Base-by-base conservation (phyloP, 2,113 vertebrate species). In the Eubucco bourcierii region DNA sequence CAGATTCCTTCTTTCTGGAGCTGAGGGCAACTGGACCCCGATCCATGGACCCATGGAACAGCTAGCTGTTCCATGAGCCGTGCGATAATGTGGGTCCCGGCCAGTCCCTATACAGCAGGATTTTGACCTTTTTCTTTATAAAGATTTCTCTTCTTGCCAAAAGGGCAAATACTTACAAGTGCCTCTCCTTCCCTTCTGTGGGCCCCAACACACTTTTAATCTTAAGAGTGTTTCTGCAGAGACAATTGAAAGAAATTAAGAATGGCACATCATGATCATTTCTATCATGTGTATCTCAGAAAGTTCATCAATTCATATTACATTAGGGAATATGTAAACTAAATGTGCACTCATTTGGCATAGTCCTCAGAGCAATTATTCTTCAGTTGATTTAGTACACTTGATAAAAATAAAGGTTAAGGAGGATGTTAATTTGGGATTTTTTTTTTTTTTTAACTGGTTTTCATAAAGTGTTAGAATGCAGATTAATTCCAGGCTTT, bases 351-450 rank as follows among this genome's bases (percentile, higher is more conserved):
- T 95, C 86, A 95, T 97, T 97, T 97, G 93, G 92, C 95, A 90
- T 97, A 97, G 89, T 95, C 90, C 97, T 97, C 90, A 97, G 91
- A 97, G 92, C 96, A 97, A 97, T 97, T 97, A 97, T 96, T 97
- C 94, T 95, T 97, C 90, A 95, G 84, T 95, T 97, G 97, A 97
- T 97, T 97, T 97, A 97, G 74, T 94, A 94, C 95, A 95, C 79
- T 97, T 97, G 95, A 96, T 97, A 97, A 97, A 97, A 97, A 97
- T 96, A 95, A 98, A 97, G 82, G 95, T 97, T 96, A 97, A 97
- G 96, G 72, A 77, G 82, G 90, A 90, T 92, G 74, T 84, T 97
- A 96, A 97, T 95, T 97, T 93, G 56, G 73, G 88, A 63, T 27
- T 19, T 71, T 47, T 52, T 12, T 77, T 79, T 93, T 84, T 84